Evolutionary conservation across 2,888 invertebrate species (phyloP).

Genomic region (Notodonta ziczac): DNA sequence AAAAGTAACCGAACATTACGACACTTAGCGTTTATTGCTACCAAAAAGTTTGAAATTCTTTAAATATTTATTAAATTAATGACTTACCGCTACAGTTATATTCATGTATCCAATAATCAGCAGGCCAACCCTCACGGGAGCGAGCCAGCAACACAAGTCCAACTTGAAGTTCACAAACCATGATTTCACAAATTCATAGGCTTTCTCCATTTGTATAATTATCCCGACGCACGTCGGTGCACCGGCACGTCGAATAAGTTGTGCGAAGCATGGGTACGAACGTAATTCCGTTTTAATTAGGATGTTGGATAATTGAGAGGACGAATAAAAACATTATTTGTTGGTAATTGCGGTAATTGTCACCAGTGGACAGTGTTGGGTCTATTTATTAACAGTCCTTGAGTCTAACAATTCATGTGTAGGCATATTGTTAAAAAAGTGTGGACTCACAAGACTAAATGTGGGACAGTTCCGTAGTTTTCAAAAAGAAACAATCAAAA

Average conservation of each 20-base stretch:
- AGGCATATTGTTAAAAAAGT: no score
- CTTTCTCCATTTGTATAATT: conserved; percentile 46
- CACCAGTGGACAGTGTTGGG: conserved; percentile 13
- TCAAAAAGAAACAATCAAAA: background rate
- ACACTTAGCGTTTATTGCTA: no score
- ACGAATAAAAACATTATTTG: conserved; percentile 49
- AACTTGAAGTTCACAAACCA: conserved; percentile 56
- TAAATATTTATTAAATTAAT: background rate
- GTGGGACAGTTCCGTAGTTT: conserved; percentile 13
- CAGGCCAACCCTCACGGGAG: conserved; percentile 60
- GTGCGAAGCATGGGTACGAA: conserved; percentile 28
- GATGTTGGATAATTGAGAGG: conserved; percentile 64
- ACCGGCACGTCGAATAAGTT: conserved; percentile 27
- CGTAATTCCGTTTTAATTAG: conserved; percentile 59
- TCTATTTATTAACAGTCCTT: background rate
- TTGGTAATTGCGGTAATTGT: conserved; percentile 46
- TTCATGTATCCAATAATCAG: conserved; percentile 61
- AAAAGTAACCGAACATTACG: no score
- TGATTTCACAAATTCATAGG: conserved; percentile 51
- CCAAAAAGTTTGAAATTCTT: no score
- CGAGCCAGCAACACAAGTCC: conserved; percentile 60
- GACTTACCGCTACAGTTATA: conserved; percentile 58
- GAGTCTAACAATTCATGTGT: no score
- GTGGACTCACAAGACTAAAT: no score
- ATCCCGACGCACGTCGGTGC: conserved; percentile 16